A percentile compares a stretch with the other conserved stretches of the same genome.
phyloP scores from a whole-genome alignment of 2,797 vertebrate species.

The Tapera naevia region DNA sequence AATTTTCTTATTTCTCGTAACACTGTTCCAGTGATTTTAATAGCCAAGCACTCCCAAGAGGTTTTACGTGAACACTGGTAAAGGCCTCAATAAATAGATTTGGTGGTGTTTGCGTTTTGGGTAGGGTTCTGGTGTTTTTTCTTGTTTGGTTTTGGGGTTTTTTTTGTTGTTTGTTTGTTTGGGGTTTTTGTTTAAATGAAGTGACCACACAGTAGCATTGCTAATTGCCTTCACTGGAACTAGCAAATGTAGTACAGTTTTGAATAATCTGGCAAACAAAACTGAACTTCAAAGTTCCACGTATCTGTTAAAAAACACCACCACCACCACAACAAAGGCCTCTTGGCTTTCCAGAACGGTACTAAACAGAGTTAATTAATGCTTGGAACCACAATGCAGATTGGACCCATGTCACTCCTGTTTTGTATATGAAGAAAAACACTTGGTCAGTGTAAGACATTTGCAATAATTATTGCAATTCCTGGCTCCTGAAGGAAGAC shows the following conservation, averaged over 20 bases:
- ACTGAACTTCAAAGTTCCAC: neutral
- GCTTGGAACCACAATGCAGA: neutral
- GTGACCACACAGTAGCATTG: neutral
- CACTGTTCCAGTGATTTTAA: neutral
- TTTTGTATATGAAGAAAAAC: neutral
- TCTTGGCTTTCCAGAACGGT: neutral
- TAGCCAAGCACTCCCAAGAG: neutral
- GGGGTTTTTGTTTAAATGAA: neutral
- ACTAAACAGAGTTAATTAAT: neutral
- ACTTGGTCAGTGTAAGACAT: neutral
- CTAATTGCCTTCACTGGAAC: neutral
- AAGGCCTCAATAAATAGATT: neutral
- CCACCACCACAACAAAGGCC: neutral
- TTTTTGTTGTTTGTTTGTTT: neutral
- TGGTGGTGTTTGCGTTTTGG: neutral
- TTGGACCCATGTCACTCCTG: neutral
- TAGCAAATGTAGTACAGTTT: neutral
- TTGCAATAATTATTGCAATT: neutral
- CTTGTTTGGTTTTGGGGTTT: neutral
- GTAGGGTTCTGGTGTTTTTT: no score
- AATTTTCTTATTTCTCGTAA: neutral
- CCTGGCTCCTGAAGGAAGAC: neutral
- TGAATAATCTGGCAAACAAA: neutral
- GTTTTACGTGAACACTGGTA: neutral
- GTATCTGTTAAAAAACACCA: neutral